Conservation (phyloP, 2,888 invertebrate genomes). For the Antheraea yamamai region DNA sequence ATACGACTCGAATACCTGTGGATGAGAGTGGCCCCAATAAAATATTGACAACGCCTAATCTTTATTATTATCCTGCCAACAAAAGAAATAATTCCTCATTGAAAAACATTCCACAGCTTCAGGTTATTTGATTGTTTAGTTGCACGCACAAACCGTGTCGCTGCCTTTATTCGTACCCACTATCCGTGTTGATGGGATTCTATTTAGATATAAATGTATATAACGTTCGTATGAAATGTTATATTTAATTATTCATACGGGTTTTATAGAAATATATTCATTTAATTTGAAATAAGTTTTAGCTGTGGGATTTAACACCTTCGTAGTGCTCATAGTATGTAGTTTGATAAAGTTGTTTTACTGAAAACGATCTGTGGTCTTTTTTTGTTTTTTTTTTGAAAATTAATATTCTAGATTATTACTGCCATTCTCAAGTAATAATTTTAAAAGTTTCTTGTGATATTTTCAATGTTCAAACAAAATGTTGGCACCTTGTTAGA, state of each 20-base stretch:
- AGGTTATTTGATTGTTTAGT: conserved; percentile 20
- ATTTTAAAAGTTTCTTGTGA: too few species aligned
- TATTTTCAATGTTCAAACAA: too few species aligned
- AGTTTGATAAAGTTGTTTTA: too few species aligned
- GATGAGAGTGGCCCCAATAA: not conserved
- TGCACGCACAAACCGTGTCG: conserved; percentile 16
- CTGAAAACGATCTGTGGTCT: too few species aligned
- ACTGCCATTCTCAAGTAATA: too few species aligned
- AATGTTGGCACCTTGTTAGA: too few species aligned
- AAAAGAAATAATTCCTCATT: not conserved
- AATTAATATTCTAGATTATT: too few species aligned
- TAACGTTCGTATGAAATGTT: not conserved
- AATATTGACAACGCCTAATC: not conserved
- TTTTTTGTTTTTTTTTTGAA: too few species aligned
- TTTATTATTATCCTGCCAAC: not conserved
- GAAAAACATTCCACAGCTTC: not conserved
- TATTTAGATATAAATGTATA: not conserved
- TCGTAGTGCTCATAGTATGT: too few species aligned
- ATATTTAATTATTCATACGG: not conserved
- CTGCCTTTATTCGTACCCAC: conserved; percentile 21
- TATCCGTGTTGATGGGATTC: conserved; percentile 18
- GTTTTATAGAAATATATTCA: not conserved
- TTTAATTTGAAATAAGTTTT: not conserved
- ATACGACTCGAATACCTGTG: too few species aligned
- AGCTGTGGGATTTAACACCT: not conserved